phyloP scores from a whole-genome alignment of 2,113 vertebrate genomes.

The Coregonus clupeaformis region DNA sequence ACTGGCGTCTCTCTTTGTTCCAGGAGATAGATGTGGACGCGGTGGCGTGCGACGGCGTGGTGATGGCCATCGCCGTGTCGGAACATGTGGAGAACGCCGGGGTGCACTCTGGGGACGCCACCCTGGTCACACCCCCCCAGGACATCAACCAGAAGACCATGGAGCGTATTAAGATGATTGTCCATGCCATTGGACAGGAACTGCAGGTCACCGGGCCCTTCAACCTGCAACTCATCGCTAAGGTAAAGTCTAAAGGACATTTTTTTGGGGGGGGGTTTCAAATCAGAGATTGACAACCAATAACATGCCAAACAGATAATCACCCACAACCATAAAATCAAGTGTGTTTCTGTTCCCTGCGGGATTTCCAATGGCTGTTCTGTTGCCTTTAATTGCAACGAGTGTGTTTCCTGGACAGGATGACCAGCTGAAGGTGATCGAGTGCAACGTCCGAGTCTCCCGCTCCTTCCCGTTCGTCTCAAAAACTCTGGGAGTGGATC shows the following conservation, averaged over 20 bases:
- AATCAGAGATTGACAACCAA: neutral
- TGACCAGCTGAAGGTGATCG: slow-evolving; percentile 96
- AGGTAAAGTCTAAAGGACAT: slow-evolving; percentile 70
- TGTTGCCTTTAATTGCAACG: neutral
- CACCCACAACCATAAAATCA: neutral
- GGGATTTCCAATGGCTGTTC: neutral
- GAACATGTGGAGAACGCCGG: slow-evolving; percentile 97
- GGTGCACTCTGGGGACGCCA: slow-evolving; percentile 95
- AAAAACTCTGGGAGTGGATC: slow-evolving; percentile 91
- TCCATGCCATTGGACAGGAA: slow-evolving; percentile 89
- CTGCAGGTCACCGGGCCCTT: slow-evolving; percentile 96
- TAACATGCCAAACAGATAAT: neutral
- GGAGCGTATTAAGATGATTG: slow-evolving; percentile 91
- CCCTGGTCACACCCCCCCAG: slow-evolving; percentile 90
- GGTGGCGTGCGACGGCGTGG: slow-evolving; percentile 86
- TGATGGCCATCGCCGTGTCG: slow-evolving; percentile 89
- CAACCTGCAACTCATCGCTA: slow-evolving; percentile 96
- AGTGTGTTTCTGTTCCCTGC: neutral
- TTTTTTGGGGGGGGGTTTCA: neutral
- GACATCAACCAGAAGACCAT: slow-evolving; percentile 95
- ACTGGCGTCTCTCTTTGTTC: neutral
- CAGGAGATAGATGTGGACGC: slow-evolving; percentile 97
- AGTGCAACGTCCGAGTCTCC: slow-evolving; percentile 95
- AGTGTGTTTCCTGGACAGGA: slow-evolving; percentile 70
- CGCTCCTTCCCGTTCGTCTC: slow-evolving; percentile 98